Conservation (phyloP, 2,888 invertebrate species). For the Idaea dimidiata region DNA sequence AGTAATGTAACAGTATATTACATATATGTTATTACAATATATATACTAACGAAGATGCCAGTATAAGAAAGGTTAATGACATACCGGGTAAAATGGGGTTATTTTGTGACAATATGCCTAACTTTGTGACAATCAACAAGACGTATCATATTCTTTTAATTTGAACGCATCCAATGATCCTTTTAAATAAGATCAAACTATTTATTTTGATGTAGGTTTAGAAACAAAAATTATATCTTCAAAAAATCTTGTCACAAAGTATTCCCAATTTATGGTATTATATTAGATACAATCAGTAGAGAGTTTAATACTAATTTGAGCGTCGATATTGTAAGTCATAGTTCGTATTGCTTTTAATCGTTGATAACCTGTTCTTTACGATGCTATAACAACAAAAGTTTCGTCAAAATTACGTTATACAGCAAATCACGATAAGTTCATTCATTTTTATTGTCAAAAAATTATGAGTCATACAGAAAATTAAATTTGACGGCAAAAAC, state of each 20-base stretch:
- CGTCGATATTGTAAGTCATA: constrained; percentile 54
- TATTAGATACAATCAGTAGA: constrained; percentile 37
- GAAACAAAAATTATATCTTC: too few relatives aligned
- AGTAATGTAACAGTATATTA: constrained; percentile 13
- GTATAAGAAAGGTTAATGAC: constrained; percentile 19
- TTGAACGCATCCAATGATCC: too few relatives aligned
- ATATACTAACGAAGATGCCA: not conserved
- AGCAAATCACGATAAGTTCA: constrained; percentile 24
- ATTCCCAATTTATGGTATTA: too few relatives aligned
- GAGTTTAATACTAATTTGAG: constrained; percentile 68
- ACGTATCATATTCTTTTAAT: too few relatives aligned
- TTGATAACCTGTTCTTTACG: constrained; percentile 41
- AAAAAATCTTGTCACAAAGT: too few relatives aligned
- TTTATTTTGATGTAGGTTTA: too few relatives aligned
- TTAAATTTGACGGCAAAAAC: constrained; percentile 1
- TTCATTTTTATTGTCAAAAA: constrained; percentile 60
- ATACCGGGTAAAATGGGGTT: too few relatives aligned
- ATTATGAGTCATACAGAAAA: constrained; percentile 36
- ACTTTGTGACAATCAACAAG: too few relatives aligned
- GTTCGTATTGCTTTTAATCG: constrained; percentile 66
- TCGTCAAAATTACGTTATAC: constrained; percentile 9
- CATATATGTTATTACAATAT: not conserved
- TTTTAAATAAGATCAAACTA: too few relatives aligned
- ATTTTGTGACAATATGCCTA: too few relatives aligned
- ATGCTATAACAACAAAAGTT: constrained; percentile 14